Evolutionary conservation across 2,888 invertebrate genomes (phyloP).

Genomic region (Andricus quercusramuli): DNA sequence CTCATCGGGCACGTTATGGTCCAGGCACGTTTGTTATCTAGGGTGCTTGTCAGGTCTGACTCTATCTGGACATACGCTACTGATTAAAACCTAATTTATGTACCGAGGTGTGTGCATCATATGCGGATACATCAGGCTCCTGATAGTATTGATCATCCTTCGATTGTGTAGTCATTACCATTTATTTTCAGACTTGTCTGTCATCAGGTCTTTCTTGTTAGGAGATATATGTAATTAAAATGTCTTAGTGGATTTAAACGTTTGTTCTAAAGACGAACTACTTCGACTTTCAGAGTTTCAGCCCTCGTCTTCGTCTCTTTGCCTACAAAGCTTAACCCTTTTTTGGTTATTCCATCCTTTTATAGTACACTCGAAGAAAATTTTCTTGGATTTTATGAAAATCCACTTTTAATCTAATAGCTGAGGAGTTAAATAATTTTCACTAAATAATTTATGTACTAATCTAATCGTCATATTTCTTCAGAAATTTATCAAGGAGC

Average conservation of each 20-base stretch:
- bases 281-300: too few relatives aligned
- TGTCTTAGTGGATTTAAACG: too few relatives aligned
- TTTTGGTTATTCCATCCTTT: background rate
- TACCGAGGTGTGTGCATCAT: background rate
- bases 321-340: too few relatives aligned
- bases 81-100: background rate
- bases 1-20: too few relatives aligned
- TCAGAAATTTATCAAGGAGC: background rate
- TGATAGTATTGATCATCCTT: background rate
- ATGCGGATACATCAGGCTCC: too few relatives aligned
- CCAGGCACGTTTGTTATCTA: too few relatives aligned
- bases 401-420: background rate
- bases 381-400: background rate
- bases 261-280: too few relatives aligned
- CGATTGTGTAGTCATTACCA: background rate
- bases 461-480: background rate
- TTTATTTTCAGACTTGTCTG: background rate
- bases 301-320: too few relatives aligned
- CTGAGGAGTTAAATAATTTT: background rate
- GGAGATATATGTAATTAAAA: too few relatives aligned
- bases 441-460: background rate
- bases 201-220: too few relatives aligned
- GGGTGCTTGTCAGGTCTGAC: background rate
- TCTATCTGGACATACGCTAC: background rate
- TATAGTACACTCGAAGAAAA: background rate